phyloP scores from a whole-genome alignment of 92 coral and sea anemone genomes.

The Palythoa caribaeorum region DNA sequence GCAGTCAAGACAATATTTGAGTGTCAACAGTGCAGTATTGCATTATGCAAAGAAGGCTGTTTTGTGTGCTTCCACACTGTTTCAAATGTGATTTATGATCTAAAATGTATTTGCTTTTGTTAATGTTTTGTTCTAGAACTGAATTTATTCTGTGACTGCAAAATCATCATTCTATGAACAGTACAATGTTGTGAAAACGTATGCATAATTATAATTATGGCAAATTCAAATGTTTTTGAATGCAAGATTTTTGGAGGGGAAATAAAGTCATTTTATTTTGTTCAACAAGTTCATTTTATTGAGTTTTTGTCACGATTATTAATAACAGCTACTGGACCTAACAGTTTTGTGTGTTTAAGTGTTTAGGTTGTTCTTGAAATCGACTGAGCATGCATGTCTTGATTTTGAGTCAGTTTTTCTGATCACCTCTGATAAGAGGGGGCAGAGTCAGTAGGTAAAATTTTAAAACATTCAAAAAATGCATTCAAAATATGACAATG shows the following conservation, averaged over 20 bases:
- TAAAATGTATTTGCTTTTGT: constrained; percentile 1
- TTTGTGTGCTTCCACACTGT: constrained; percentile 12
- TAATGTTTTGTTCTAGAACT: constrained; percentile 1
- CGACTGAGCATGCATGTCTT: no score
- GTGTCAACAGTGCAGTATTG: constrained; percentile 2
- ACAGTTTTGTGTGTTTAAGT: no score
- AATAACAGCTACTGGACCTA: no score
- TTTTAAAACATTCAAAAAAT: no score
- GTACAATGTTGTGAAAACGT: neutral
- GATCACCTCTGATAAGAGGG: no score
- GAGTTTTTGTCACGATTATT: no score
- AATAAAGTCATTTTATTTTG: neutral
- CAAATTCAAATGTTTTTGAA: constrained; percentile 15
- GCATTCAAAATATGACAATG: no score
- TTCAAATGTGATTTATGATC: neutral
- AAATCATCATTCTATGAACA: neutral
- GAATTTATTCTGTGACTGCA: neutral
- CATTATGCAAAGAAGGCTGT: constrained; percentile 1
- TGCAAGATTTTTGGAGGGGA: constrained; percentile 4
- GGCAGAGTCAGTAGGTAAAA: no score
- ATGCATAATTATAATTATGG: neutral
- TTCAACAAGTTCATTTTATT: no score
- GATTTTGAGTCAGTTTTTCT: no score
- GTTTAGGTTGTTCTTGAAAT: no score
- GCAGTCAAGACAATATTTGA: neutral